Evolutionary conservation across 2,888 invertebrate species (phyloP).

Genomic region (Pseudococcus jackbeardsleyi): DNA sequence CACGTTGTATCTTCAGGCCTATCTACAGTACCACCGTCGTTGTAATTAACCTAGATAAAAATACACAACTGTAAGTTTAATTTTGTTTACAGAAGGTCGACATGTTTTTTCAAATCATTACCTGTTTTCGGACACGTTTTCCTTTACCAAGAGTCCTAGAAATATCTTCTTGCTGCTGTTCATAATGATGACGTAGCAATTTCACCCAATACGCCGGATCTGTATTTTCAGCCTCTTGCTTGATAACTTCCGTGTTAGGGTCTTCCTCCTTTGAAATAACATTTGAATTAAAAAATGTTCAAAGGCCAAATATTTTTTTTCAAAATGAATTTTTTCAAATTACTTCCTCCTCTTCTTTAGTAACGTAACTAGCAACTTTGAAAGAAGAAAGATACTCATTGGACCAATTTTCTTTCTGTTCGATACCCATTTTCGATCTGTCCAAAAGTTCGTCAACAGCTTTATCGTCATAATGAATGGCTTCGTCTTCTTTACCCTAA

Average conservation of each 20-base stretch:
- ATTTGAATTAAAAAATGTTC: neutral
- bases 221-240: constrained; percentile 98
- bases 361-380: constrained; percentile 96
- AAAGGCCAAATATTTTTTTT: neutral
- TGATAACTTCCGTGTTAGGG: constrained; percentile 95
- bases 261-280: constrained; percentile 79
- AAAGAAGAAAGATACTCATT: constrained; percentile 99
- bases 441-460: constrained; percentile 94
- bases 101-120: neutral
- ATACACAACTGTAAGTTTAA: neutral
- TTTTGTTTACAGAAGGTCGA: neutral
- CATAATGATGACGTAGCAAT: constrained; percentile 96
- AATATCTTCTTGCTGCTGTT: constrained; percentile 98
- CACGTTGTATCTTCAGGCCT: constrained; percentile 88
- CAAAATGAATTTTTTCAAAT: neutral
- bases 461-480: constrained; percentile 96
- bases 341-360: constrained; percentile 90
- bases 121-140: constrained; percentile 93
- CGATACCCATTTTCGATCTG: constrained; percentile 94
- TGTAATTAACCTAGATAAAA: constrained; percentile 80
- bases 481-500: constrained; percentile 85
- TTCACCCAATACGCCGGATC: constrained; percentile 99
- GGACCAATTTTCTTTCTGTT: constrained; percentile 98
- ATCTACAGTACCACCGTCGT: constrained; percentile 87
- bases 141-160: constrained; percentile 84